A percentile compares a stretch with the other conserved stretches of the same genome.
These are phyloP conservation scores for Dissostichus mawsoni DNA, from an alignment of 2,113 vertebrate genomes.

Conservation along the genomic window DNA sequence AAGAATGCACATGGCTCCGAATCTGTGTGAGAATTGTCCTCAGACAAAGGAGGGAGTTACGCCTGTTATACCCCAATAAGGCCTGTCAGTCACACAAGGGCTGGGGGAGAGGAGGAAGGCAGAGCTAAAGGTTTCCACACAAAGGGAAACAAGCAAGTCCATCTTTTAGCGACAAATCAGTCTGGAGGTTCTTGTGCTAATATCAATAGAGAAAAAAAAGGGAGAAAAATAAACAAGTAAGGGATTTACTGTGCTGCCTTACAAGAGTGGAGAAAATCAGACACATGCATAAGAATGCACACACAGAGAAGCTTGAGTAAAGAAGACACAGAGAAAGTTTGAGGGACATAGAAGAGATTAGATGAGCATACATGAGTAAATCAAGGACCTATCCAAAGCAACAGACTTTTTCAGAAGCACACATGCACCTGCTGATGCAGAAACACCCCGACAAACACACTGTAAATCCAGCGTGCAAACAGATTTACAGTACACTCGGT, in stretches of 20 bases:
- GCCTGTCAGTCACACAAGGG: constrained; percentile 99
- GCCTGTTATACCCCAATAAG: constrained; percentile 99
- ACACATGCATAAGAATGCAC: constrained; percentile 47
- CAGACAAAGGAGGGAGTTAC: constrained; percentile 94
- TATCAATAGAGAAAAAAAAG: constrained; percentile 87
- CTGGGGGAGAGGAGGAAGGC: constrained; percentile 89
- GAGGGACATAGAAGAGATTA: constrained; percentile 23
- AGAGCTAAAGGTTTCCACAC: constrained; percentile 97
- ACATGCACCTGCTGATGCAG: constrained; percentile 45
- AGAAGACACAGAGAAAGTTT: constrained; percentile 35
- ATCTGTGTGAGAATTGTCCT: constrained; percentile 99
- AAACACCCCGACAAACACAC: constrained; percentile 20
- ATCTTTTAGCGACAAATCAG: constrained; percentile 99
- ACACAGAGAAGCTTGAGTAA: constrained; percentile 1
- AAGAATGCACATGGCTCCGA: constrained; percentile 97
- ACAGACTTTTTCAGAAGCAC: constrained; percentile 3
- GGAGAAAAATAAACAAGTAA: constrained; percentile 90
- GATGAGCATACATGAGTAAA: background rate
- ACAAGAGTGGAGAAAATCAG: constrained; percentile 75
- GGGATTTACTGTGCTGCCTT: constrained; percentile 82
- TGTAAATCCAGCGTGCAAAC: constrained; percentile 15
- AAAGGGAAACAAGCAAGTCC: constrained; percentile 99
- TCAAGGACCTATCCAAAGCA: background rate
- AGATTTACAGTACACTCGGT: background rate
- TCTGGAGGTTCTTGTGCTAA: constrained; percentile 92